phyloP scores from a whole-genome alignment of 2,113 vertebrate species.

The Phoenicopterus ruber region DNA sequence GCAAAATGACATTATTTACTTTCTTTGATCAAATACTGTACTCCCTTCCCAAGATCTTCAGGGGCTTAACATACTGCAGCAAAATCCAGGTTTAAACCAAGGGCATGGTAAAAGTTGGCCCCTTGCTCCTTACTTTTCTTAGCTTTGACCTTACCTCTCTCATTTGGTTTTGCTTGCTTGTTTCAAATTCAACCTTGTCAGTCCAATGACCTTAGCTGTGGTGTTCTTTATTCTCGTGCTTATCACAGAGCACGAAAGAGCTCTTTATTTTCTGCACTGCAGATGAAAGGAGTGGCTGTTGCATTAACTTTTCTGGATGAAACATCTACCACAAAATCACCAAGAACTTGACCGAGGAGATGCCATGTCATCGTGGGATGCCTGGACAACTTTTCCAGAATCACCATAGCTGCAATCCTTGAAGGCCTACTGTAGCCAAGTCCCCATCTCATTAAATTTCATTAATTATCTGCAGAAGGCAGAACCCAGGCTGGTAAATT shows the following conservation, averaged over 20 bases:
- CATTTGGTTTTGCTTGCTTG: not conserved
- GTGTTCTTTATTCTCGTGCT: not conserved
- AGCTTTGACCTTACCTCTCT: not conserved
- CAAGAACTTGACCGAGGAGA: not conserved
- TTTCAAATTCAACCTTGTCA: not conserved
- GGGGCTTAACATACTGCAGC: not conserved
- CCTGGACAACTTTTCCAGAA: not conserved
- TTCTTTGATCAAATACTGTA: not conserved
- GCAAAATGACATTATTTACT: not conserved
- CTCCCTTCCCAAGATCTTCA: not conserved
- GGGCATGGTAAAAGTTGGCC: not conserved
- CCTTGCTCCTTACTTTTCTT: not conserved
- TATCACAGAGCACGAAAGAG: rapidly evolving
- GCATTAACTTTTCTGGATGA: not conserved
- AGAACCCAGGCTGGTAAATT: not conserved
- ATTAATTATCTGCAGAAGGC: not conserved
- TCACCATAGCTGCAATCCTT: not conserved
- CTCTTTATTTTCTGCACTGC: not conserved
- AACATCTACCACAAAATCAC: not conserved
- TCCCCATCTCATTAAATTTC: not conserved
- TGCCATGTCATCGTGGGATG: not conserved
- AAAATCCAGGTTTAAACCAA: not conserved
- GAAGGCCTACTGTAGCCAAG: not conserved
- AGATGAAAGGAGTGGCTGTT: not conserved
- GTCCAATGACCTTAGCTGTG: rapidly evolving